Conservation (phyloP, 23 tunicate species). For the Clavelina lepadiformis region DNA sequence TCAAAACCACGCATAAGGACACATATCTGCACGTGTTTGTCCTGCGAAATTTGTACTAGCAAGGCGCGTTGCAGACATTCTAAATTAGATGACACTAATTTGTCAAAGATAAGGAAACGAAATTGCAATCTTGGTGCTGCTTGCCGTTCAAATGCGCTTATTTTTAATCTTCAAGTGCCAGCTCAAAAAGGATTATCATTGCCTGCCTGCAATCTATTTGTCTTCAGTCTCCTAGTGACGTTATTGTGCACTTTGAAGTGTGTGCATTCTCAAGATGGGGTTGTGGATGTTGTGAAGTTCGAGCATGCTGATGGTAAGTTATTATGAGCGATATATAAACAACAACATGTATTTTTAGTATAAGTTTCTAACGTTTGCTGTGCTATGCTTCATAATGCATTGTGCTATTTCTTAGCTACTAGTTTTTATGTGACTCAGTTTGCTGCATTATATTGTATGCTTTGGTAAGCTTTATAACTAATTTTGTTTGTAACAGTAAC, state of each 20-base stretch:
- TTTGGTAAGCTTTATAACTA: no score
- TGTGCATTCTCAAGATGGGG: not conserved
- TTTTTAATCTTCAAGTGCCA: not conserved
- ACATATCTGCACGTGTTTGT: no score
- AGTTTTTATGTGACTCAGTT: no score
- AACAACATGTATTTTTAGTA: not conserved
- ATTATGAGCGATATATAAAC: not conserved
- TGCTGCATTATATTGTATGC: no score
- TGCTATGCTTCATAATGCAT: no score
- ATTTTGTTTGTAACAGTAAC: no score
- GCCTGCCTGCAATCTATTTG: not conserved
- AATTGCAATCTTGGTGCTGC: not conserved
- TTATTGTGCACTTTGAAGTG: not conserved
- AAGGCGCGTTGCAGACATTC: no score
- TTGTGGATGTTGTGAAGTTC: not conserved
- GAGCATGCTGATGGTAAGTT: not conserved
- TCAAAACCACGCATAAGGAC: no score
- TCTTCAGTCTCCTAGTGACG: not conserved
- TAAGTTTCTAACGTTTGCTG: no score
- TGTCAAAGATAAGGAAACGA: not conserved
- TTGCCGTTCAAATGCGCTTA: not conserved
- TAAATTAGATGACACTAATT: not conserved
- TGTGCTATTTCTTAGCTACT: no score
- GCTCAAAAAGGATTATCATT: not conserved
- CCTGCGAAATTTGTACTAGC: no score